Base-by-base conservation (phyloP, 2,888 invertebrate species). In the Acleris cristana region DNA sequence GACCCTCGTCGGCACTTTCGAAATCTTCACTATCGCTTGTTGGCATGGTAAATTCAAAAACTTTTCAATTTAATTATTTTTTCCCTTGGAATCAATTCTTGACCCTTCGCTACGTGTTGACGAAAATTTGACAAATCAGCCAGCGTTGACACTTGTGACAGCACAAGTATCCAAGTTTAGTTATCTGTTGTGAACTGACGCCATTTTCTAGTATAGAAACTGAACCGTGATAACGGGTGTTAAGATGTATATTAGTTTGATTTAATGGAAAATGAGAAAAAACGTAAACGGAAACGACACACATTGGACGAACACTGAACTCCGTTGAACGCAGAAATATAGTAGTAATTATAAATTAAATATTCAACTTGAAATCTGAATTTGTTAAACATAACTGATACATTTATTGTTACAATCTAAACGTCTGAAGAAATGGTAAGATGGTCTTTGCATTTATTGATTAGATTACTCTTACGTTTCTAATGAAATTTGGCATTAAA, bases 1-100 rank as follows among this genome's bases (percentile, higher is more conserved):
- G 87, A 44, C 95, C 95, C 79, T 96, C 96, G 76, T 96, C 96
- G 5, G 96, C 96, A 87, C 96, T 96, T 85, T 96, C 96, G 81
- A 96, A 96, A 79, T 94, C 95, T 77, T 96, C 96, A 84, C 95
- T 96, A 72, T 96, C 96, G 72, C 96, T 96, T 45, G 95, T 94
- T 77, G 95, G 94, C 96, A 96, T 96, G 72, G 14, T 75, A 7
- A 55, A 57, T 12, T 18, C 14, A 18, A 7, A 19, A 14, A 61
- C n/a, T 53, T 53, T 66, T 62, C 18, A 21, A 58, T 67, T 59
- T 70, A 70, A 58, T 69, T 67, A 40, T 40, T 40, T 34, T 14
- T 14, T 40, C 10, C 14, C 14, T 4, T 4, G 40, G 14, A 40
- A 14, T 40, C 14, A 40, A 40, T 4, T 14, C 34, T 34, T 45